Percentiles rank a stretch among this genome's conserved stretches.
Evolutionary conservation across 2,113 vertebrate species (phyloP).

Genomic region (Proterorhinus semilunaris): DNA sequence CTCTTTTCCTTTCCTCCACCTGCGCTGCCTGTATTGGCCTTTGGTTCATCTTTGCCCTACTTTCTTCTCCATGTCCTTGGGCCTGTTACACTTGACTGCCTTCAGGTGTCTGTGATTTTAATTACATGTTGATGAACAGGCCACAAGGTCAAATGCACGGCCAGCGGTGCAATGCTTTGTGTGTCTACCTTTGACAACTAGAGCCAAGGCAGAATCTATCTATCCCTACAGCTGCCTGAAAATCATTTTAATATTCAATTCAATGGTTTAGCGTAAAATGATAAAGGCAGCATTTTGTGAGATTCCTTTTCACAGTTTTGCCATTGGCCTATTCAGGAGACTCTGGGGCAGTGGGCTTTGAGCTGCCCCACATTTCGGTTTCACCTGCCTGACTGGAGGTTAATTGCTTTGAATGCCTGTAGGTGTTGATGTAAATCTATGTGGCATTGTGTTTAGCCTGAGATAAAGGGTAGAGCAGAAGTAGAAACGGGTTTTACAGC

Average conservation of each 20-base stretch:
- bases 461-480: not conserved
- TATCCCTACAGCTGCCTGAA: constrained; percentile 6
- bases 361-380: constrained; percentile 30
- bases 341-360: not conserved
- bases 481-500: not conserved
- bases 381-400: not conserved
- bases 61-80: constrained; percentile 29
- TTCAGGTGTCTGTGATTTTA: constrained; percentile 33
- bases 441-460: not conserved
- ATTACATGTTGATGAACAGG: constrained; percentile 51
- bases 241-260: constrained; percentile 22
- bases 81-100: constrained; percentile 27
- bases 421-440: not conserved
- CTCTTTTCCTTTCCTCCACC: not conserved
- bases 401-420: not conserved
- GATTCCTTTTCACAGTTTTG: constrained; percentile 2
- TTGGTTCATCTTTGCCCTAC: constrained; percentile 46
- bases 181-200: not conserved
- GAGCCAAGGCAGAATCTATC: not conserved
- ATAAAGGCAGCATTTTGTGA: constrained; percentile 9
- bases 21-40: constrained; percentile 17
- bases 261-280: constrained; percentile 9
- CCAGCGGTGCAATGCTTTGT: not conserved
- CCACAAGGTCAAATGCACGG: constrained; percentile 12
- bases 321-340: not conserved